Percentiles rank a stretch among this genome's conserved stretches.
Conservation (phyloP, 2,113 vertebrate genomes). For the Psophia crepitans region DNA sequence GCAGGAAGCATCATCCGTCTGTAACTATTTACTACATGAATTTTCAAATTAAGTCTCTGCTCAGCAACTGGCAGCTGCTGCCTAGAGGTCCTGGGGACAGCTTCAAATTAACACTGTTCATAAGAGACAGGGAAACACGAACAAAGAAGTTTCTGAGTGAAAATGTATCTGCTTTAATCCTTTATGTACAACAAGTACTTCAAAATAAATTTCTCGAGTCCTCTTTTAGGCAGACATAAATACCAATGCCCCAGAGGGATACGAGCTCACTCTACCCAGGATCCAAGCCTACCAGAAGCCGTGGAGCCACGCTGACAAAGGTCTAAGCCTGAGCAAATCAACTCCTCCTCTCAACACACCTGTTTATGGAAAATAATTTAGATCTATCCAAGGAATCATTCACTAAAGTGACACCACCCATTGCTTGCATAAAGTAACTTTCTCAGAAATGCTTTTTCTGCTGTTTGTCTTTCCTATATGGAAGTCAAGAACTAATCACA, state of each 20-base stretch:
- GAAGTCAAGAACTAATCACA: not conserved
- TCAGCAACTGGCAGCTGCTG: not conserved
- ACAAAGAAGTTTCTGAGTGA: not conserved
- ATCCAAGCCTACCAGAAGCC: not conserved
- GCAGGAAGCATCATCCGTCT: not conserved
- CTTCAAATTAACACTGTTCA: not conserved
- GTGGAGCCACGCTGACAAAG: not conserved
- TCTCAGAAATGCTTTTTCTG: not conserved
- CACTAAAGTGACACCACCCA: not conserved
- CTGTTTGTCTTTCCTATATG: not conserved
- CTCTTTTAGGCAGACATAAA: not conserved
- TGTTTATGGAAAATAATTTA: not conserved
- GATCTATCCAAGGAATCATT: not conserved
- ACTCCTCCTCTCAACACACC: not conserved
- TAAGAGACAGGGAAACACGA: not conserved
- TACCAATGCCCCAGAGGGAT: not conserved
- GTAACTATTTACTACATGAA: not conserved
- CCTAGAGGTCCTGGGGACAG: not conserved
- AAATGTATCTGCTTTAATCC: not conserved
- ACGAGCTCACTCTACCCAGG: rapidly evolving
- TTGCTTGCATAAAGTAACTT: not conserved
- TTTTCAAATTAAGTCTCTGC: not conserved
- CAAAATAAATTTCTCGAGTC: not conserved
- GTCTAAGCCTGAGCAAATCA: not conserved
- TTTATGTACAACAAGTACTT: not conserved